Evolutionary conservation across 1,140 invertebrate genomes (phyloP), one percentile per base, ranked within the genome.

Genomic region (Aphis gossypii): DNA sequence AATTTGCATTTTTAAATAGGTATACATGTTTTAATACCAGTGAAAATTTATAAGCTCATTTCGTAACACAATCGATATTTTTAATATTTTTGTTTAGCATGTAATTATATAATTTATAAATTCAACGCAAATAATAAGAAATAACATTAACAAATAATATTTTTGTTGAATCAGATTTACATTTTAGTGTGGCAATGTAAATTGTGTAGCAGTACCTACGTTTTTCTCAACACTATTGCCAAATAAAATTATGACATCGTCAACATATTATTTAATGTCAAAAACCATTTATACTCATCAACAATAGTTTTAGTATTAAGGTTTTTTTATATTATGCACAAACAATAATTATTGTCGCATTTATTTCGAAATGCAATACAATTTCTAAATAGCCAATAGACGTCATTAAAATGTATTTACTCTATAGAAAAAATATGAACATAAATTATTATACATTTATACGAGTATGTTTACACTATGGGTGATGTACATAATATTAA

Each of bases 211-310:
- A 38, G 3, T 84, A 84, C 8, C 11, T 76, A 76, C 9, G 44
- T 84, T 25, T 44, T 41, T 44, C 9, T 44, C 41, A 25, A 38
- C 35, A 6, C 60, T 2, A 76, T 76, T 76, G 60, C 35, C 38
- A 83, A 38, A 83, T 41, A 87, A 87, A 87, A 87, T 46, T 46
- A 87, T 87, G 44, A 87, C 44, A 84, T 84, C 20, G 11, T 44
- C 44, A 18, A 30, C 84, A 18, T 46, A 30, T 30, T 60, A 56
- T 84, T 41, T 30, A 44, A 11, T 1, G 84, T 86, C 41, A 88
- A 51, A 48, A 48, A 48, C 84, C 44, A n/a, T 87, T 87, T 48
- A n/a, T 18, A 87, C 18, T 87, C 84, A 46, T 87, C 84, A 87
- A 87, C 84, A 87, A 87, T 87, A 25, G 44, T 87, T 87, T 30